Evolutionary conservation across 2,113 vertebrate species (phyloP).

Genomic region (Lycaon pictus): DNA sequence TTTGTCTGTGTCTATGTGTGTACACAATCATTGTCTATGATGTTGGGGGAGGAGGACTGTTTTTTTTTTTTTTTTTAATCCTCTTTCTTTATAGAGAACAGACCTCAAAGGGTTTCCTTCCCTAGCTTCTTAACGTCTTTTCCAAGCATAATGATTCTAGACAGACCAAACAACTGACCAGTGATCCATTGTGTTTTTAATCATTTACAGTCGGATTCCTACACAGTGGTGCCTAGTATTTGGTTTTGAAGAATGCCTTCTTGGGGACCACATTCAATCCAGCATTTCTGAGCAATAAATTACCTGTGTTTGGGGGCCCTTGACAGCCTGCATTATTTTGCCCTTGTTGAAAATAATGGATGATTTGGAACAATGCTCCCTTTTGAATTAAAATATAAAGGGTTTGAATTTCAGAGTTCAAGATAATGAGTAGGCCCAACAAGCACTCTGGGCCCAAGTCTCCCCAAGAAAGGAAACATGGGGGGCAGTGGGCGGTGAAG

Average conservation of each 20-base stretch:
- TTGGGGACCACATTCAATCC: conserved; percentile 66
- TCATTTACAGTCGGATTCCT: conserved; percentile 82
- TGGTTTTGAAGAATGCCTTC: conserved; percentile 78
- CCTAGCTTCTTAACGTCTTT: conserved; percentile 68
- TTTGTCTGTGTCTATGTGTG: background rate
- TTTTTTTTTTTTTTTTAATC: conserved; percentile 58
- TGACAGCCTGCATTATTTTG: conserved; percentile 63
- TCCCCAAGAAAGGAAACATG: background rate
- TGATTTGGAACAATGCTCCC: conserved; percentile 45
- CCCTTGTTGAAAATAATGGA: conserved; percentile 70
- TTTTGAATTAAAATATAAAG: conserved; percentile 72
- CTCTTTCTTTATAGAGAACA: conserved; percentile 69
- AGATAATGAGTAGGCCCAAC: conserved; percentile 14
- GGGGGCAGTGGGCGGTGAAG: background rate
- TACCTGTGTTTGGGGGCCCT: conserved; percentile 44
- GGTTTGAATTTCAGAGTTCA: conserved; percentile 36
- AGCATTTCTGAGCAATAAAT: conserved; percentile 73
- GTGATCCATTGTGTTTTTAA: conserved; percentile 78
- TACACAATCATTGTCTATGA: background rate
- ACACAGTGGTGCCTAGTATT: conserved; percentile 62
- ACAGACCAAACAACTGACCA: conserved; percentile 79
- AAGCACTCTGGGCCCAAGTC: background rate
- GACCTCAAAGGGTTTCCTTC: conserved; percentile 75
- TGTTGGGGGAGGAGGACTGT: background rate
- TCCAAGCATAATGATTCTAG: conserved; percentile 76